Conservation (phyloP, 2,113 vertebrate genomes). For the Ariopsis seemanni region DNA sequence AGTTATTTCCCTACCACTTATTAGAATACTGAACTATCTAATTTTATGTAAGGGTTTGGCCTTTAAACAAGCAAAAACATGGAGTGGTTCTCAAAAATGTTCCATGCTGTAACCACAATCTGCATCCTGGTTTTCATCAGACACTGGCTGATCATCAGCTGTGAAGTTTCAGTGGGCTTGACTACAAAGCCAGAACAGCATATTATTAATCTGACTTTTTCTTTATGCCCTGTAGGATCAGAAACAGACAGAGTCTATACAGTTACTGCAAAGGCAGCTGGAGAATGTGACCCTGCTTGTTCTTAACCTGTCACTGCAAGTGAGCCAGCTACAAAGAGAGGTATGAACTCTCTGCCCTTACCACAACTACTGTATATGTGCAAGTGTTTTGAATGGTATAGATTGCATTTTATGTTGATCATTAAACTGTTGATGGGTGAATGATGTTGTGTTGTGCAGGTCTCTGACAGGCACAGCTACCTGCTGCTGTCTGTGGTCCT, state of each 20-base stretch:
- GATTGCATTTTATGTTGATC: background rate
- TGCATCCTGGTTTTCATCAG: background rate
- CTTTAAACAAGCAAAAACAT: background rate
- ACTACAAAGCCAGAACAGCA: background rate
- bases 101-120: background rate
- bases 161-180: background rate
- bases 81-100: background rate
- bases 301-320: constrained; percentile 82
- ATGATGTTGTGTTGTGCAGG: constrained; percentile 57
- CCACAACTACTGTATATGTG: background rate
- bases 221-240: constrained; percentile 78
- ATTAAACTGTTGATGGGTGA: background rate
- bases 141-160: background rate
- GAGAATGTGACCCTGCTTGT: constrained; percentile 87
- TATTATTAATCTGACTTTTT: background rate
- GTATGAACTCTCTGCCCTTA: constrained; percentile 63
- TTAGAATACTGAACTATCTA: background rate
- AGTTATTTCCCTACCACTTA: background rate
- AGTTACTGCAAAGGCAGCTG: constrained; percentile 87
- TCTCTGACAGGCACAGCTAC: constrained; percentile 88
- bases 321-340: constrained; percentile 85
- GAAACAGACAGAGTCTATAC: constrained; percentile 94
- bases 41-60: background rate
- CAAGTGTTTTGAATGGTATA: background rate
- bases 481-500: constrained; percentile 83